These are phyloP conservation scores for Acipenser transmontanus DNA, from an alignment of 2,797 vertebrate species.

Conservation along the genomic window DNA sequence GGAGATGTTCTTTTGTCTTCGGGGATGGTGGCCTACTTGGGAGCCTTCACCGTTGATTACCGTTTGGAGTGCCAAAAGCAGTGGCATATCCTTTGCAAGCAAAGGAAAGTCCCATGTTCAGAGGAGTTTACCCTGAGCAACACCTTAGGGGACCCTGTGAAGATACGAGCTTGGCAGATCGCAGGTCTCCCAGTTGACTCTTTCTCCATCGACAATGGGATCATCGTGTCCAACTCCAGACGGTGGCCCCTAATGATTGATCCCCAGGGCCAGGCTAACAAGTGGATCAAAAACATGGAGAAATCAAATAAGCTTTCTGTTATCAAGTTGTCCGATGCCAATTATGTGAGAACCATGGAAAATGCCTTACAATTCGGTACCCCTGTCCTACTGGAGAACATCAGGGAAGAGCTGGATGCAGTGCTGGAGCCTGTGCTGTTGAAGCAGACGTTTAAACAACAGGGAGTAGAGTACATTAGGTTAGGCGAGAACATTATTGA, in stretches of 20 bases:
- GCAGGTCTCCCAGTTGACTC: constrained; percentile 83
- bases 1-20: constrained; percentile 86
- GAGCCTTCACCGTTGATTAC: constrained; percentile 85
- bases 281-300: constrained; percentile 94
- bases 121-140: constrained; percentile 74
- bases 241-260: constrained; percentile 91
- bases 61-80: constrained; percentile 65
- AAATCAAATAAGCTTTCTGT: constrained; percentile 73
- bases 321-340: constrained; percentile 78
- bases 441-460: constrained; percentile 86
- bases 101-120: constrained; percentile 74
- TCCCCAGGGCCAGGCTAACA: constrained; percentile 91
- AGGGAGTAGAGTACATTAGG: constrained; percentile 84
- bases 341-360: constrained; percentile 77
- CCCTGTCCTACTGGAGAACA: constrained; percentile 80
- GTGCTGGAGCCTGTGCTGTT: constrained; percentile 81
- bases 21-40: constrained; percentile 80
- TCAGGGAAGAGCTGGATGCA: constrained; percentile 84
- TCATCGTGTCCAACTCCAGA: constrained; percentile 85
- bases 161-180: constrained; percentile 83
- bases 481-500: constrained; percentile 88
- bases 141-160: constrained; percentile 77
- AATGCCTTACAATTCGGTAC: constrained; percentile 82
- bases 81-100: constrained; percentile 71
- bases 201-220: constrained; percentile 86